phyloP scores from a whole-genome alignment of 2,797 vertebrate species.

The Pseudomugil gertrudae region DNA sequence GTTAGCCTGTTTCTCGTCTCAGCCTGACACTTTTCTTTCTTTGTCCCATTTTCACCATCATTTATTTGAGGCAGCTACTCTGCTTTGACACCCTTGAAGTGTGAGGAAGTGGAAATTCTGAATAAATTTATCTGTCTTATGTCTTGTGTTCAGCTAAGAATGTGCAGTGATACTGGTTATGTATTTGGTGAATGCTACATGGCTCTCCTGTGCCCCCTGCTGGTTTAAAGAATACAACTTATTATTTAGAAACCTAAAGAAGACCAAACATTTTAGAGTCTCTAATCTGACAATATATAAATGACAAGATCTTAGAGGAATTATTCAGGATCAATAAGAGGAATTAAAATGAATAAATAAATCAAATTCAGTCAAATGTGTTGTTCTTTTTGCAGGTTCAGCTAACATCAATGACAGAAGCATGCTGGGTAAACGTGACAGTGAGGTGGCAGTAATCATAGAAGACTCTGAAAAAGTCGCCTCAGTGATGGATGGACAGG shows the following conservation, averaged over 20 bases:
- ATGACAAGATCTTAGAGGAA: background rate
- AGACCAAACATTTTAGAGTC: fast-evolving
- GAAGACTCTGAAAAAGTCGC: slow-evolving; percentile 87
- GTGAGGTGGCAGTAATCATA: slow-evolving; percentile 92
- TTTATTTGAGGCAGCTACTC: slow-evolving; percentile 20
- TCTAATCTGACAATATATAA: background rate
- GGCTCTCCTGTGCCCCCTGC: slow-evolving; percentile 54
- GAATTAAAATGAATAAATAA: background rate
- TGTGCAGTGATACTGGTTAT: background rate
- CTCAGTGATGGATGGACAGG: slow-evolving; percentile 89
- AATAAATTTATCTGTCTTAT: slow-evolving; percentile 1
- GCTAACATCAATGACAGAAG: slow-evolving; percentile 99
- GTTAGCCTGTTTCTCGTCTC: slow-evolving; percentile 90
- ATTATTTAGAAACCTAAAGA: background rate
- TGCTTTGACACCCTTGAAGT: slow-evolving; percentile 15
- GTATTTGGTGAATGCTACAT: background rate
- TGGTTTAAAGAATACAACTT: slow-evolving; percentile 25
- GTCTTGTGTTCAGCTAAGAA: slow-evolving; percentile 28
- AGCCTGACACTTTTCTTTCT: slow-evolving; percentile 51
- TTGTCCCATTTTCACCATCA: slow-evolving; percentile 4
- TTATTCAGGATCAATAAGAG: background rate
- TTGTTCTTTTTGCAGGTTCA: slow-evolving; percentile 83
- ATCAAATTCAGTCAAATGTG: background rate
- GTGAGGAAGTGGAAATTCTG: slow-evolving; percentile 29
- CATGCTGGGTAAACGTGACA: slow-evolving; percentile 97